Conservation (phyloP, 2,797 vertebrate species). For the Hypotaenidia philippensis region DNA sequence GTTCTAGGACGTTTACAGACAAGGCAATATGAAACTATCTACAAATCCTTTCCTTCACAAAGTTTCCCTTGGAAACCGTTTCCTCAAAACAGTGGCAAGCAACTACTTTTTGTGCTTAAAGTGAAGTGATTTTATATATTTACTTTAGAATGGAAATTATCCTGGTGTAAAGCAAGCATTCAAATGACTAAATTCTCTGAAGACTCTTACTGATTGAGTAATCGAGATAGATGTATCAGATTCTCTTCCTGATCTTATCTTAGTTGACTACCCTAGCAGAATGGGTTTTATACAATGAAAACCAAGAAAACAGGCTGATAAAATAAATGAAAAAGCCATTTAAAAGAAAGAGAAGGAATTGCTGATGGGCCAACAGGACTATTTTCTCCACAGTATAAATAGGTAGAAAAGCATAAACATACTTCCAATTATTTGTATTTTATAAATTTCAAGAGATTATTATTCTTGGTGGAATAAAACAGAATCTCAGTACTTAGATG, state of each 20-base stretch:
- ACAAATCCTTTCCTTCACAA: background rate
- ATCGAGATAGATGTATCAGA: background rate
- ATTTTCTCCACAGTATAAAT: background rate
- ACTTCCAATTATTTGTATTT: background rate
- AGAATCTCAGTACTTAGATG: background rate
- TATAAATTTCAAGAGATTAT: background rate
- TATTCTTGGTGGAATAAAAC: background rate
- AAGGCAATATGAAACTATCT: background rate
- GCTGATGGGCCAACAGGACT: background rate
- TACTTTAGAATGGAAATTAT: background rate
- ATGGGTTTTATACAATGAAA: background rate
- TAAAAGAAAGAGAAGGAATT: background rate
- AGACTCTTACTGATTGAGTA: background rate
- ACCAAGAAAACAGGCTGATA: background rate
- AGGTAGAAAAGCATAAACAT: background rate
- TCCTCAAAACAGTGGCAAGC: background rate
- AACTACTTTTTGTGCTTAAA: background rate
- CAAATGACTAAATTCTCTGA: background rate
- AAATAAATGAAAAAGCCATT: background rate
- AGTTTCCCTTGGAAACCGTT: background rate
- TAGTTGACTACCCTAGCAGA: background rate
- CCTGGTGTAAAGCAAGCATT: background rate
- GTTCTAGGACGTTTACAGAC: background rate
- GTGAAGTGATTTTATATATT: background rate
- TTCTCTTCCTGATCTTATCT: background rate